phyloP scores from a whole-genome alignment of 1,140 invertebrate genomes.

The Druon quercuslanigerum region DNA sequence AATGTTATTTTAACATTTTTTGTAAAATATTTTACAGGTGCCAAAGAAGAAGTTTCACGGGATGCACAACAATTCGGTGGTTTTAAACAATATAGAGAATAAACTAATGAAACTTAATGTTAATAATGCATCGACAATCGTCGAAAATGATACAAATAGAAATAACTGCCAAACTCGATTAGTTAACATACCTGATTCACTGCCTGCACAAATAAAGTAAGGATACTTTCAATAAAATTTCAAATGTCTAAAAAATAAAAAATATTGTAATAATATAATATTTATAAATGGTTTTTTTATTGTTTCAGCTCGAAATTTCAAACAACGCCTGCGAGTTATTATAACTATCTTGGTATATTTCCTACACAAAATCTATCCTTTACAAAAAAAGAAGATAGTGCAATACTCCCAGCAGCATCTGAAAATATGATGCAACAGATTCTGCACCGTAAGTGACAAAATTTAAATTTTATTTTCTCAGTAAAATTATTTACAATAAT shows the following conservation, averaged over 20 bases:
- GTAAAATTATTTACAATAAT: constrained; percentile 8
- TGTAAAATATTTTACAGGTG: background rate
- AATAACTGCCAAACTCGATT: no score
- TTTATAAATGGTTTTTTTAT: constrained; percentile 3
- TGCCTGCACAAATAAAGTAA: no score
- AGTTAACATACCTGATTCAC: no score
- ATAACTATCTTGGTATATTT: constrained; percentile 78
- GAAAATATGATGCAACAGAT: constrained; percentile 40
- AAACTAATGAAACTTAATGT: no score
- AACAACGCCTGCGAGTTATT: constrained; percentile 68
- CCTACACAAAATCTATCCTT: constrained; percentile 44
- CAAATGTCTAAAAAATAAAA: no score
- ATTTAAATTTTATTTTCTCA: constrained; percentile 1
- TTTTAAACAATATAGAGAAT: constrained; percentile 18
- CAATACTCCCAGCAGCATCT: constrained; percentile 43
- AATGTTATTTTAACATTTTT: background rate
- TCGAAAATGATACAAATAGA: no score
- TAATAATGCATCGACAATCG: no score
- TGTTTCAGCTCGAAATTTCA: constrained; percentile 33
- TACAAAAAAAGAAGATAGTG: constrained; percentile 47
- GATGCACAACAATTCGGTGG: background rate
- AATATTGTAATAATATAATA: no score
- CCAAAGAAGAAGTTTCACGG: background rate
- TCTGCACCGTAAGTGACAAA: constrained; percentile 58
- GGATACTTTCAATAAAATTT: background rate